These are phyloP conservation scores for Eupithecia pulchellata DNA, from an alignment of 2,888 invertebrate genomes.

Conservation along the genomic window DNA sequence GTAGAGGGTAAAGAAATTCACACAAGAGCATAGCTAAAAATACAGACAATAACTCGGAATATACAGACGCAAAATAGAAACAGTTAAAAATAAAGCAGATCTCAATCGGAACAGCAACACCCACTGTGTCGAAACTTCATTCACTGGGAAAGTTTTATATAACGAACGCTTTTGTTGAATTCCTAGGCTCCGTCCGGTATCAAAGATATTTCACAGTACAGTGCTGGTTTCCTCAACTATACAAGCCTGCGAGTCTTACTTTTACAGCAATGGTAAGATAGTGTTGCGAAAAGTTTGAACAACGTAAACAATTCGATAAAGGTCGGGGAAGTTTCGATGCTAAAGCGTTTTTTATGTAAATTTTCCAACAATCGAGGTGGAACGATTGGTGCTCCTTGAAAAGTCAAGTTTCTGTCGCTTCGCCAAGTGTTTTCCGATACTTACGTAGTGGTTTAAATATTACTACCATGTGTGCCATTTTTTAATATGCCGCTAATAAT, in stretches of 20 bases:
- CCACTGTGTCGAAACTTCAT: constrained; percentile 55
- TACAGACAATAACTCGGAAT: constrained; percentile 25
- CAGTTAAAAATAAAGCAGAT: constrained; percentile 32
- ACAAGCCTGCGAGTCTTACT: constrained; percentile 34
- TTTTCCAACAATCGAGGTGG: constrained; percentile 42
- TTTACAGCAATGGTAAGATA: constrained; percentile 49
- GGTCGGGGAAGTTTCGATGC: constrained; percentile 52
- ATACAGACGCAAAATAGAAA: constrained; percentile 26
- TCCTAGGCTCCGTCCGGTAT: constrained; percentile 49
- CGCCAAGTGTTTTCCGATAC: constrained; percentile 25
- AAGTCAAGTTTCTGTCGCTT: constrained; percentile 29
- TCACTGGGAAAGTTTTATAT: constrained; percentile 59
- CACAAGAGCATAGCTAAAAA: constrained; percentile 26
- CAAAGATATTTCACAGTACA: constrained; percentile 54
- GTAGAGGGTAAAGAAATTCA: constrained; percentile 14
- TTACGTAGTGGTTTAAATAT: neutral
- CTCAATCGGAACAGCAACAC: constrained; percentile 36
- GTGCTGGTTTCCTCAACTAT: constrained; percentile 45
- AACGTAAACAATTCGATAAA: constrained; percentile 32
- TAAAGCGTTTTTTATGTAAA: constrained; percentile 59
- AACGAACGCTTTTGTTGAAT: constrained; percentile 64
- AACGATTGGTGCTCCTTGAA: constrained; percentile 36
- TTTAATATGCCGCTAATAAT: neutral
- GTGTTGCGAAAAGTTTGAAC: constrained; percentile 44
- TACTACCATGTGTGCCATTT: neutral